Percentiles rank a stretch among this genome's conserved stretches.
Evolutionary conservation across 1,140 invertebrate species (phyloP).

Genomic region (Drosophila trapezifrons): DNA sequence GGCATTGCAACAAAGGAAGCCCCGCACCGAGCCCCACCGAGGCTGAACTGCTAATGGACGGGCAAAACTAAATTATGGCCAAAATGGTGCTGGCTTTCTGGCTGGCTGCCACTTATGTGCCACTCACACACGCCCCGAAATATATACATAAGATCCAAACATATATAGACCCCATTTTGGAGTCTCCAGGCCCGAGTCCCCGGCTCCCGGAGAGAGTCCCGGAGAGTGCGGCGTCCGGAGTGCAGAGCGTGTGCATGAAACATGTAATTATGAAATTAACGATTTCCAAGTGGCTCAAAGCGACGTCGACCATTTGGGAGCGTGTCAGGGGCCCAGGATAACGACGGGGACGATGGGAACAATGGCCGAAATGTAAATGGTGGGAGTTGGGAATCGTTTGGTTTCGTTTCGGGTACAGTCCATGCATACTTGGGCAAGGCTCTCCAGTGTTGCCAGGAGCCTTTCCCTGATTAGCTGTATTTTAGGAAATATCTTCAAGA

Average conservation of each 20-base stretch:
- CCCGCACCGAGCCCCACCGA: neutral
- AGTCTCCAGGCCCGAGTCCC: slow-evolving; percentile 32
- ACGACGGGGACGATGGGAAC: neutral
- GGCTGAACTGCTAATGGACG: slow-evolving; percentile 73
- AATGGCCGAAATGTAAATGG: slow-evolving; percentile 9
- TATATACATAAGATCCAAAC: neutral
- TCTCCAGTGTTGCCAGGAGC: neutral
- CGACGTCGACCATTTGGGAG: slow-evolving; percentile 41
- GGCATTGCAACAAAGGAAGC: slow-evolving; percentile 72
- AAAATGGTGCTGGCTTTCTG: slow-evolving; percentile 82
- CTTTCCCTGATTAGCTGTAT: slow-evolving; percentile 8
- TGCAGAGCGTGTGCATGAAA: slow-evolving; percentile 73
- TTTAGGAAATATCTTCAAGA: too few relatives aligned
- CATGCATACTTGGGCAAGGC: neutral
- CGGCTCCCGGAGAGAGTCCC: neutral
- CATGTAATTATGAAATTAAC: slow-evolving; percentile 84
- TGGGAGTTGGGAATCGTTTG: neutral
- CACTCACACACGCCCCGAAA: slow-evolving; percentile 54
- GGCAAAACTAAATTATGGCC: slow-evolving; percentile 80
- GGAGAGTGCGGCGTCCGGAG: slow-evolving; percentile 24
- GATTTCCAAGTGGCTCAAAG: slow-evolving; percentile 80
- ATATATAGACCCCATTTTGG: slow-evolving; percentile 60
- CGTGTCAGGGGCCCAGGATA: slow-evolving; percentile 32
- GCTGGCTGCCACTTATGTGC: slow-evolving; percentile 80
- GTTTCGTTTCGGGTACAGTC: slow-evolving; percentile 18